Percentiles rank a stretch among this genome's conserved stretches.
These are phyloP conservation scores for Valencia hispanica DNA, from an alignment of 2,797 vertebrate species.

Conservation along the genomic window DNA sequence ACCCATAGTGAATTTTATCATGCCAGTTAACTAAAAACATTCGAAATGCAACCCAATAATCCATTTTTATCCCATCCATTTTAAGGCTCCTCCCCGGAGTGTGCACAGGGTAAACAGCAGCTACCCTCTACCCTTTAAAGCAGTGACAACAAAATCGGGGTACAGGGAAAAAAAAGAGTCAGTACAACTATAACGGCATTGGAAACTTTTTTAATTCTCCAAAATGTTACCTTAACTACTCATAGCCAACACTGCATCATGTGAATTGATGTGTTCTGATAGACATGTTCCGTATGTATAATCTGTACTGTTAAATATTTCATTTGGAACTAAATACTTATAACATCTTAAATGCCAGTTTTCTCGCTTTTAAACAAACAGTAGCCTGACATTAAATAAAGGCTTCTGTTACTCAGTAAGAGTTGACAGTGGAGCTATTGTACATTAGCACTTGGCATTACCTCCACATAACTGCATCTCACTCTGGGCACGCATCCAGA, in stretches of 20 bases:
- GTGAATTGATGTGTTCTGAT: neutral
- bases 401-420: constrained; percentile 34
- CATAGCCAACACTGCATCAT: neutral
- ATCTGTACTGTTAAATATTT: neutral
- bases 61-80: neutral
- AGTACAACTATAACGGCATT: neutral
- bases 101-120: neutral
- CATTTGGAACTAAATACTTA: neutral
- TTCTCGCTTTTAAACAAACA: constrained; percentile 11
- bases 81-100: neutral
- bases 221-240: neutral
- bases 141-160: neutral
- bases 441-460: constrained; percentile 52
- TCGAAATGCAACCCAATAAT: neutral
- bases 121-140: neutral
- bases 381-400: constrained; percentile 34
- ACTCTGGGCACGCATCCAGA: constrained; percentile 56
- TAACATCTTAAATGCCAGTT: neutral
- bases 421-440: constrained; percentile 28
- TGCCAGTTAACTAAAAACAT: neutral
- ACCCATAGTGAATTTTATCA: neutral
- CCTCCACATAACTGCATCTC: constrained; percentile 57
- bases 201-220: neutral
- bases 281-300: neutral
- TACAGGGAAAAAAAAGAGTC: neutral